phyloP scores from a whole-genome alignment of 2,888 invertebrate genomes.

The Caenorhabditis afra region DNA sequence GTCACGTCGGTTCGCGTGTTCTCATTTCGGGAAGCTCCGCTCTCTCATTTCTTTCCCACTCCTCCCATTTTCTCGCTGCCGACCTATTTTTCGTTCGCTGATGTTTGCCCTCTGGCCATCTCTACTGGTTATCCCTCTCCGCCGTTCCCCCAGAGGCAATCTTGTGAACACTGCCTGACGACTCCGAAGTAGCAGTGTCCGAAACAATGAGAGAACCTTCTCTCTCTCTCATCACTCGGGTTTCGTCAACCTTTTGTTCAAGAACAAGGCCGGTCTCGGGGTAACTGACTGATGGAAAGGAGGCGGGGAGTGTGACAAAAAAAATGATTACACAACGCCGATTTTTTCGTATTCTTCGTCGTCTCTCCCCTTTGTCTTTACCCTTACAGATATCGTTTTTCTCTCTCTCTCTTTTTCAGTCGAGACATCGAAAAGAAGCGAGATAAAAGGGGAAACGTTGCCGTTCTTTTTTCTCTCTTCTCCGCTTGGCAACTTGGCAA shows the following conservation, averaged over 20 bases:
- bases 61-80: no score
- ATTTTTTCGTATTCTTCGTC: slow-evolving; percentile 17
- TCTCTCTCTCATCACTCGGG: slow-evolving; percentile 1
- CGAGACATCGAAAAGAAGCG: no score
- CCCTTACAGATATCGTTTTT: not conserved
- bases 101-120: slow-evolving; percentile 12
- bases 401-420: not conserved
- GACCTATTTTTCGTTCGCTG: not conserved
- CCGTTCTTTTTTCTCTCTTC: slow-evolving; percentile 1
- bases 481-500: slow-evolving; percentile 35
- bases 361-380: not conserved
- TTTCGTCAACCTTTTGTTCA: slow-evolving; percentile 28
- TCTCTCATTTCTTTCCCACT: no score
- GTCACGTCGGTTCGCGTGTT: no score
- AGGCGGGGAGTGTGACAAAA: slow-evolving; percentile 40
- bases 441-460: not conserved
- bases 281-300: not conserved
- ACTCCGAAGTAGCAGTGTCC: no score
- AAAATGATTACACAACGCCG: no score
- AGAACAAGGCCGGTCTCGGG: slow-evolving; percentile 28
- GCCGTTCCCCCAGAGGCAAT: no score
- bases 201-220: not conserved
- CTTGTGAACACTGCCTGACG: no score
- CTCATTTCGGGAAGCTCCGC: no score
- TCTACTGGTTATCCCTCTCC: no score